Conservation (phyloP, 2,888 invertebrate genomes). For the Merodon equestris region DNA sequence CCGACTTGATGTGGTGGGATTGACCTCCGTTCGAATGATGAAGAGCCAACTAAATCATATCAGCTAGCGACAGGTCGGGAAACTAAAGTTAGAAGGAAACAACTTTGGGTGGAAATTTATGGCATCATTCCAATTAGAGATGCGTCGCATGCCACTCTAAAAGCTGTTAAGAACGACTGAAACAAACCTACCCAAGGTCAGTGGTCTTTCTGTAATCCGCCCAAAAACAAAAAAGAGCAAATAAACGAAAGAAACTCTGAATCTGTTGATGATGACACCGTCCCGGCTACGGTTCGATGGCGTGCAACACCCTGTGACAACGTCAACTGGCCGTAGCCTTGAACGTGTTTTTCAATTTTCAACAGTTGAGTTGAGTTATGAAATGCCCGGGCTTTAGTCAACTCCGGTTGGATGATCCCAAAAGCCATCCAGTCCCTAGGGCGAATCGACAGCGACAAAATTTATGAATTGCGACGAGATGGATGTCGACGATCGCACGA, state of each 20-base stretch:
- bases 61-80: constrained; percentile 12
- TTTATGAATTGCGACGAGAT: constrained; percentile 64
- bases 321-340: constrained; percentile 60
- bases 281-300: constrained; percentile 50
- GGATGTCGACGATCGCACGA: constrained; percentile 47
- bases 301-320: constrained; percentile 44
- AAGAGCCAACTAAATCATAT: background rate
- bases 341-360: constrained; percentile 20
- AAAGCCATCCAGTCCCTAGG: constrained; percentile 23
- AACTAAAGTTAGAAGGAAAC: constrained; percentile 11
- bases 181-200: constrained; percentile 58
- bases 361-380: constrained; percentile 29
- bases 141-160: constrained; percentile 14
- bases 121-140: constrained; percentile 45
- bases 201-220: constrained; percentile 39
- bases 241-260: background rate
- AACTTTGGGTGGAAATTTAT: constrained; percentile 30
- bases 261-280: constrained; percentile 49
- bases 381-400: constrained; percentile 43
- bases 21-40: constrained; percentile 17
- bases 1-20: constrained; percentile 31
- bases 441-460: constrained; percentile 65
- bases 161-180: constrained; percentile 36
- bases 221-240: constrained; percentile 9
- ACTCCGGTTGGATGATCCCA: constrained; percentile 43